Percentiles rank a stretch among this genome's conserved stretches.
Conservation (phyloP, 2,888 invertebrate species). For the Bhutanitis thaidina region DNA sequence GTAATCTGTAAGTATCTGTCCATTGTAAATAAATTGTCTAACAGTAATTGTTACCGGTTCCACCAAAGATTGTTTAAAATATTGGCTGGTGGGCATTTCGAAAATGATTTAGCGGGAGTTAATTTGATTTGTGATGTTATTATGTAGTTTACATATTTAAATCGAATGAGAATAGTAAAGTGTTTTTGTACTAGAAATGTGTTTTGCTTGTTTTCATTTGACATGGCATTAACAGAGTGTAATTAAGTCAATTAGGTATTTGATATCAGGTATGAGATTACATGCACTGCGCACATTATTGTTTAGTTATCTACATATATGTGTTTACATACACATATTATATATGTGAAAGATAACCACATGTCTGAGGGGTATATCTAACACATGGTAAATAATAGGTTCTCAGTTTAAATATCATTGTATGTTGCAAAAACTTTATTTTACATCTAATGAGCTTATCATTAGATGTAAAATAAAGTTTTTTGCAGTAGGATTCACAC, state of each 20-base stretch:
- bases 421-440: no score
- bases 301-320: neutral
- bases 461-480: no score
- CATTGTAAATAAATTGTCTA: neutral
- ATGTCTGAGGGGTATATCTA: no score
- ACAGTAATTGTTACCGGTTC: conserved; percentile 1
- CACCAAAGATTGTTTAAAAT: conserved; percentile 14
- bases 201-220: conserved; percentile 1
- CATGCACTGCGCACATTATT: neutral
- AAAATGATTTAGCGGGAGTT: neutral
- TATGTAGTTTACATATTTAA: neutral
- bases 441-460: no score
- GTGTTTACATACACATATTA: no score
- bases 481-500: no score
- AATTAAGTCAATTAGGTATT: conserved; percentile 3
- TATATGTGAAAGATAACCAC: no score
- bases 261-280: conserved; percentile 15
- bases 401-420: no score
- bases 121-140: neutral
- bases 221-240: neutral
- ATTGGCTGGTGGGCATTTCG: neutral
- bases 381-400: no score
- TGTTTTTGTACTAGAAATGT: conserved; percentile 1
- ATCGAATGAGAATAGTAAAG: conserved; percentile 7
- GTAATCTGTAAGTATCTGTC: conserved; percentile 7